A percentile compares a stretch with the other conserved stretches of the same genome.
phyloP scores from a whole-genome alignment of 2,113 vertebrate species.

The Rhinichthys klamathensis region DNA sequence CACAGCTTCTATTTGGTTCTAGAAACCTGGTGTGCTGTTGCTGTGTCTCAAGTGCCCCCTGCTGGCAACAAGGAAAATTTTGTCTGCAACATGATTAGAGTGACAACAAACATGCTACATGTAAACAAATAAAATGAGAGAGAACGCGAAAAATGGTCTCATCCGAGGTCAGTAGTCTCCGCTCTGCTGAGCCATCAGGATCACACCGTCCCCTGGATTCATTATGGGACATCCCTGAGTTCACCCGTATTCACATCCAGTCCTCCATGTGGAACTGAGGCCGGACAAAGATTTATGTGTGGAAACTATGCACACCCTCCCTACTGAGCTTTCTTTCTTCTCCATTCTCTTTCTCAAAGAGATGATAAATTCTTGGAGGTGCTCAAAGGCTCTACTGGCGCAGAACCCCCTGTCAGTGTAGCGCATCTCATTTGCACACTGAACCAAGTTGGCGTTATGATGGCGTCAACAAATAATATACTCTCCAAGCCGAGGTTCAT shows the following conservation, averaged over 20 bases:
- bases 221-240: conserved; percentile 60
- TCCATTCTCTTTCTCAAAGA: conserved; percentile 39
- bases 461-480: conserved; percentile 61
- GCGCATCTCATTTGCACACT: conserved; percentile 44
- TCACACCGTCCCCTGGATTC: conserved; percentile 26
- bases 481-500: conserved; percentile 26
- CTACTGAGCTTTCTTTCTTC: conserved; percentile 46
- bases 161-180: background rate
- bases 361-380: conserved; percentile 63
- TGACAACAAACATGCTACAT: conserved; percentile 17
- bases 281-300: conserved; percentile 66
- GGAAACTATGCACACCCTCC: conserved; percentile 33
- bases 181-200: conserved; percentile 43
- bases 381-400: conserved; percentile 58
- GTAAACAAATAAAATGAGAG: conserved; percentile 23
- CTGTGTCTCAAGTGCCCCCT: conserved; percentile 73
- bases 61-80: conserved; percentile 60
- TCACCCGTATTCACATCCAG: conserved; percentile 65
- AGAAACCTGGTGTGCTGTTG: conserved; percentile 1
- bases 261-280: conserved; percentile 63
- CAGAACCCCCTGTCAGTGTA: conserved; percentile 52
- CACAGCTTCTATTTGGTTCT: conserved; percentile 29
- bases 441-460: conserved; percentile 28
- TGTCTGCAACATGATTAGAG: background rate
- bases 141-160: background rate